phyloP scores from a whole-genome alignment of 1,140 invertebrate species.

The Homarus americanus region DNA sequence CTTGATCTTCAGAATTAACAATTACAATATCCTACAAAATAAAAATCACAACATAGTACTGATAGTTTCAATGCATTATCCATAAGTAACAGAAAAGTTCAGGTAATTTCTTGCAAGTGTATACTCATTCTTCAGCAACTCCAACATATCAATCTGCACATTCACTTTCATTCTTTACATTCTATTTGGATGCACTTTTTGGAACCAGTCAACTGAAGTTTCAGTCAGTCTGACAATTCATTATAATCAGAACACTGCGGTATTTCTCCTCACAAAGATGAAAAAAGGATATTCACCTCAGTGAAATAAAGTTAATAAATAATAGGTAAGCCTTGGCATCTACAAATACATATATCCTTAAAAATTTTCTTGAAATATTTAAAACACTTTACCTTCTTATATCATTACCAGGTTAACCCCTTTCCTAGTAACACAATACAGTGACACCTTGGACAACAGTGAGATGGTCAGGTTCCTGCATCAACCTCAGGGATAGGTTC shows the following conservation, averaged over 20 bases:
- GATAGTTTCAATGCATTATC: no score
- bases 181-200: no score
- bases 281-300: not conserved
- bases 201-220: no score
- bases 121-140: no score
- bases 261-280: no score
- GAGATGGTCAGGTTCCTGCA: slow-evolving; percentile 43
- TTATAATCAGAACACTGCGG: no score
- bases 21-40: no score
- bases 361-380: not conserved
- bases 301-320: not conserved
- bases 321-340: not conserved
- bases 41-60: no score
- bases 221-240: no score
- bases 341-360: not conserved
- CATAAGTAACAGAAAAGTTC: not conserved
- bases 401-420: not conserved
- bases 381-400: not conserved
- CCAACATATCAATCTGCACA: no score
- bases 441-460: slow-evolving; percentile 53
- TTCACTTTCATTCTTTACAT: no score
- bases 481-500: slow-evolving; percentile 28
- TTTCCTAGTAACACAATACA: slow-evolving; percentile 45
- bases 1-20: no score
- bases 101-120: not conserved